Evolutionary conservation across 2,888 invertebrate species (phyloP), one percentile per base, ranked within the genome.

Genomic region (Xiphydria camelus): DNA sequence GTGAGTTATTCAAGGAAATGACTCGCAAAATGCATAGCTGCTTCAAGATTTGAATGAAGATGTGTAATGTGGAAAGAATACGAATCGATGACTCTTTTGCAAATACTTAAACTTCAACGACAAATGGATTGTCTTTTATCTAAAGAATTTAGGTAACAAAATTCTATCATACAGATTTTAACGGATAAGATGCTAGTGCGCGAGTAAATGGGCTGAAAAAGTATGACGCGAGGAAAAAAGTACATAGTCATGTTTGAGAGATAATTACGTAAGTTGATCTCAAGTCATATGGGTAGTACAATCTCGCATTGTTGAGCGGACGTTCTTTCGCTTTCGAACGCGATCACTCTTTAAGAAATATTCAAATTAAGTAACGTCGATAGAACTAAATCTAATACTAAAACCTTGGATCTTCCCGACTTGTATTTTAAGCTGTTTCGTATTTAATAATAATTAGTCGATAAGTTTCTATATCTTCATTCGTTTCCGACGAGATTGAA

Each of bases 401-500:
- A 43, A 41, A 42, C 47, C 47, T 53, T 43, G 35, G 50, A 55
- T 55, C 55, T 55, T 55, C 55, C 48, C 50, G 46, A 55, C 41
- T 55, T 44, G 48, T 45, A 44, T 42, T 32, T 14, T 50, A 44
- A 46, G n/a, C 38, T 38, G 9, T n/a, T 38, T 38, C 14, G 18
- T 20, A 36, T 10, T n/a, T 20, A 12, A n/a, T n/a, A 22, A 21
- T 18, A 36, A 36, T 14, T 18, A 20, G 36, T 36, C 14, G 9
- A 14, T 29, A 29, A 29, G 29, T 29, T 12, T n/a, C 22, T 14
- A 37, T 10, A 22, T 20, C 20, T 23, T 10, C 21, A 12, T 14
- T 7, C 37, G 3, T 23, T 21, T 20, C 37, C n/a, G 7, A 9
- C 9, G 21, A 14, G 9, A 12, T 18, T 37, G 10, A n/a, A 14